phyloP scores from a whole-genome alignment of 2,888 invertebrate genomes.

The Hypselothyrea guttata region DNA sequence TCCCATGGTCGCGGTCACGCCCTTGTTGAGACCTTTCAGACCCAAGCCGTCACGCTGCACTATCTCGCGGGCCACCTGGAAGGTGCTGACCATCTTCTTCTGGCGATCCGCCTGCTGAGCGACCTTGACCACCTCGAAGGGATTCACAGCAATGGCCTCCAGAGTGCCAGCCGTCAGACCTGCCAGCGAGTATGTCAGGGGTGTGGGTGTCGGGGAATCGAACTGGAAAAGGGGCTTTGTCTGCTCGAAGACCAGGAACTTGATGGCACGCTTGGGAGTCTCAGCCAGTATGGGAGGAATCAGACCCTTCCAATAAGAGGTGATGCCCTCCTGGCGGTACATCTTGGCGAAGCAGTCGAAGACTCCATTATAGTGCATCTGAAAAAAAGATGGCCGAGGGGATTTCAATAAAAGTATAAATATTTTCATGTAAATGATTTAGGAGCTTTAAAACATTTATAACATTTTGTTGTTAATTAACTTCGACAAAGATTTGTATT shows the following conservation, averaged over 20 bases:
- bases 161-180: slow-evolving; percentile 94
- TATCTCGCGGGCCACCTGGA: slow-evolving; percentile 91
- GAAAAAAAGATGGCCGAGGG: background rate
- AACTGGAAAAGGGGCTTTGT: slow-evolving; percentile 93
- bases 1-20: slow-evolving; percentile 93
- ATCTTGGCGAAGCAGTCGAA: slow-evolving; percentile 94
- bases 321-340: slow-evolving; percentile 91
- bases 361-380: slow-evolving; percentile 88
- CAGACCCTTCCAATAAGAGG: slow-evolving; percentile 96
- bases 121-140: slow-evolving; percentile 98
- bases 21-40: slow-evolving; percentile 91
- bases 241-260: slow-evolving; percentile 97
- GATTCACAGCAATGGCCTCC: slow-evolving; percentile 96
- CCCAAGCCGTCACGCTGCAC: slow-evolving; percentile 90
- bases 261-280: slow-evolving; percentile 96
- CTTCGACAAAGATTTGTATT: too few species aligned
- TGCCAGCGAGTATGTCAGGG: slow-evolving; percentile 93
- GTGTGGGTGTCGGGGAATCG: slow-evolving; percentile 88
- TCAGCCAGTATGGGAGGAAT: slow-evolving; percentile 96
- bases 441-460: background rate
- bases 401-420: too few species aligned
- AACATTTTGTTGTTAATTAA: too few species aligned
- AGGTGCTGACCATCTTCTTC: slow-evolving; percentile 87
- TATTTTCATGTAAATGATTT: background rate
- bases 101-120: slow-evolving; percentile 90